phyloP scores from a whole-genome alignment of 1,140 invertebrate genomes.

The Drosophila ficusphila region DNA sequence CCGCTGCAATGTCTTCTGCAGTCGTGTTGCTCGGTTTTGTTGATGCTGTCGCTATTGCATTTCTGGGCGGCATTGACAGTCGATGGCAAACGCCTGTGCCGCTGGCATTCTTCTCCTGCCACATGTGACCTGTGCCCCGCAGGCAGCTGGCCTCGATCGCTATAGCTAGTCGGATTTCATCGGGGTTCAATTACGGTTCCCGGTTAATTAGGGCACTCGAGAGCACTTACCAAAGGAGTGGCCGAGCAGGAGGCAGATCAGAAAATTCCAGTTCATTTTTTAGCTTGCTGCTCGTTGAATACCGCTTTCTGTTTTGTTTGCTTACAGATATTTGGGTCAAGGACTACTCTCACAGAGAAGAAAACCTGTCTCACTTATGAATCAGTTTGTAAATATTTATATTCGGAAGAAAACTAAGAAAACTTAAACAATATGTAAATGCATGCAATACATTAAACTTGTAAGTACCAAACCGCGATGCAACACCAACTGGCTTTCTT shows the following conservation, averaged over 20 bases:
- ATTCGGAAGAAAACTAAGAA: too few relatives aligned
- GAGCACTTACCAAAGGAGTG: constrained; percentile 15
- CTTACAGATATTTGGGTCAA: constrained; percentile 11
- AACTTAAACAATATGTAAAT: neutral
- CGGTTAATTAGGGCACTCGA: neutral
- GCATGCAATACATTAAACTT: too few relatives aligned
- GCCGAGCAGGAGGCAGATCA: constrained; percentile 7
- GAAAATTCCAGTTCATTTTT: constrained; percentile 28
- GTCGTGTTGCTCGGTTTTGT: constrained; percentile 2
- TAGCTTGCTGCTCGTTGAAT: constrained; percentile 2
- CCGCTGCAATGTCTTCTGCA: constrained; percentile 1
- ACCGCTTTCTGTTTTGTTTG: neutral
- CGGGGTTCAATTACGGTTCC: neutral
- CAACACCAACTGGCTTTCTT: too few relatives aligned
- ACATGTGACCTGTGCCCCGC: constrained; percentile 48
- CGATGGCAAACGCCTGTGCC: constrained; percentile 32
- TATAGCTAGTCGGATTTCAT: neutral
- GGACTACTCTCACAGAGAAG: constrained; percentile 10
- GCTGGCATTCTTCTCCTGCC: constrained; percentile 25
- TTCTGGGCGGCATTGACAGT: constrained; percentile 11
- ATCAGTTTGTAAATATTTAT: too few relatives aligned
- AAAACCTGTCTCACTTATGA: neutral
- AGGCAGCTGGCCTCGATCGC: constrained; percentile 24
- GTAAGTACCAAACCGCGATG: too few relatives aligned
- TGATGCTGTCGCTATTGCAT: constrained; percentile 1